Conservation (phyloP, 2,113 vertebrate species). For the Oryzias javanicus region DNA sequence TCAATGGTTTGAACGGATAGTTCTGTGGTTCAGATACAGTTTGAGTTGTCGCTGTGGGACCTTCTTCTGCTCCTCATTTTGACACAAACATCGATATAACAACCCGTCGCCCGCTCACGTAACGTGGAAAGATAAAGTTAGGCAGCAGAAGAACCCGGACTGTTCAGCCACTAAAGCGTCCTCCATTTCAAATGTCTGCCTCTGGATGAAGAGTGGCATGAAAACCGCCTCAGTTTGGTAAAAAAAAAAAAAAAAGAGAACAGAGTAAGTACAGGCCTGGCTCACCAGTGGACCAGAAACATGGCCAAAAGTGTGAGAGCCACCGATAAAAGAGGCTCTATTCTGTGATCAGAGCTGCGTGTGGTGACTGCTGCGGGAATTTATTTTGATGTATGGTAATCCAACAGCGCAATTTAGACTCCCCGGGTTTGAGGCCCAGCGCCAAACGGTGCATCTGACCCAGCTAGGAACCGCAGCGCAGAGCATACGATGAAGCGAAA, state of each 20-base stretch:
- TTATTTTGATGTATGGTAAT: constrained; percentile 73
- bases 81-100: no score
- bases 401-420: constrained; percentile 72
- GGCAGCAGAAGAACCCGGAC: constrained; percentile 48
- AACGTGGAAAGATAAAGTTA: constrained; percentile 49
- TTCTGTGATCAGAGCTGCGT: constrained; percentile 67
- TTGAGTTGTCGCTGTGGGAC: no score
- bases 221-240: constrained; percentile 64
- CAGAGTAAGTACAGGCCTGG: constrained; percentile 66
- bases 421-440: constrained; percentile 51
- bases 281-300: constrained; percentile 73
- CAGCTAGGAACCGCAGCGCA: constrained; percentile 48
- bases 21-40: no score
- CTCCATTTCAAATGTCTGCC: constrained; percentile 67
- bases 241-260: constrained; percentile 30
- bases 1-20: no score
- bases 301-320: constrained; percentile 72
- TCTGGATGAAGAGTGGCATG: constrained; percentile 48
- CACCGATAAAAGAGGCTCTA: constrained; percentile 65
- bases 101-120: background rate
- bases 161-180: constrained; percentile 62
- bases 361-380: constrained; percentile 63
- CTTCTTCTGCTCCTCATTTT: no score
- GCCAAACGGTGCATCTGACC: constrained; percentile 64
- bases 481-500: constrained; percentile 52